These are phyloP conservation scores for Lagorchestes hirsutus DNA, from an alignment of 2,797 vertebrate species.

Conservation along the genomic window DNA sequence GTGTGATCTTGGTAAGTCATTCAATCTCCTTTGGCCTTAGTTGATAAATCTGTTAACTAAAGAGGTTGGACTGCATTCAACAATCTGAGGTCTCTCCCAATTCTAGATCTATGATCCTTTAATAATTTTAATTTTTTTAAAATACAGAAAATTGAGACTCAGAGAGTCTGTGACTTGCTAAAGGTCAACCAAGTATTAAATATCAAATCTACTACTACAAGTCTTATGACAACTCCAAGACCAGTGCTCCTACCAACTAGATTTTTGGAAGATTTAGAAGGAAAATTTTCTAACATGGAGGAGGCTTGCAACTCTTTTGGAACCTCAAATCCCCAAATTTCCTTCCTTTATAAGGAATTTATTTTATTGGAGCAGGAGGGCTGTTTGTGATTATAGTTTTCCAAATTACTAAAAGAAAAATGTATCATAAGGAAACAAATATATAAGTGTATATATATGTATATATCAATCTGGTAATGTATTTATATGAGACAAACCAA, in stretches of 20 bases:
- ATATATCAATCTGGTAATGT: conserved; percentile 42
- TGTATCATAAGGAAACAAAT: conserved; percentile 15
- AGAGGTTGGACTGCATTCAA: background rate
- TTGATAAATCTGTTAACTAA: background rate
- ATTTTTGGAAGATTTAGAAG: background rate
- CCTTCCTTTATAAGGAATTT: background rate
- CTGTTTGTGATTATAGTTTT: background rate
- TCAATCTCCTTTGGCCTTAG: background rate
- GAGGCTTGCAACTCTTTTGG: conserved; percentile 2
- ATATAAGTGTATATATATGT: too few species aligned
- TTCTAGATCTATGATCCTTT: background rate
- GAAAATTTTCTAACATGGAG: conserved; percentile 32
- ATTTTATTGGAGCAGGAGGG: background rate
- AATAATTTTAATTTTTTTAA: background rate
- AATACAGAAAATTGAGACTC: background rate
- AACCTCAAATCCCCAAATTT: background rate
- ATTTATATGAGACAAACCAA: conserved; percentile 14
- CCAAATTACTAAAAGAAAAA: conserved; percentile 59
- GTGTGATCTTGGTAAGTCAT: background rate
- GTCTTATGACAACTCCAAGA: background rate
- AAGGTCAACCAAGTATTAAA: background rate
- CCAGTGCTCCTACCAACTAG: background rate
- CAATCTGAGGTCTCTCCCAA: background rate
- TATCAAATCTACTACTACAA: background rate
- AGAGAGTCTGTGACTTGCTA: background rate